Conservation (phyloP, 2,888 invertebrate species). For the Icerya purchasi region DNA sequence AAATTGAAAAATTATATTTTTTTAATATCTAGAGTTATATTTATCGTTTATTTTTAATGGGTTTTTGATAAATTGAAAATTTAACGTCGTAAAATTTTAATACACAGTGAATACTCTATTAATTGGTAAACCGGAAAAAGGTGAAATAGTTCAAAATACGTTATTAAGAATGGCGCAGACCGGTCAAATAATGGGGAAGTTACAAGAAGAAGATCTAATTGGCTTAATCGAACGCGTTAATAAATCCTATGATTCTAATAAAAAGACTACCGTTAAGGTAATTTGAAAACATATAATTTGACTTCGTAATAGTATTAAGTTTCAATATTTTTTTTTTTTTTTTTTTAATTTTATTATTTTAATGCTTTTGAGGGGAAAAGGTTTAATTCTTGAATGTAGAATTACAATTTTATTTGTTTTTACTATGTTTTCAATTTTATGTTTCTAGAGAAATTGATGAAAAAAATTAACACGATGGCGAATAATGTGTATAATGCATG, state of each 20-base stretch:
- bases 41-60: too few relatives aligned
- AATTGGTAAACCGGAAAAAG: conserved; percentile 89
- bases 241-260: conserved; percentile 50
- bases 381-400: too few relatives aligned
- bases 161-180: conserved; percentile 80
- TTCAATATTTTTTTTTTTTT: neutral
- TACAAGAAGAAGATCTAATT: conserved; percentile 68
- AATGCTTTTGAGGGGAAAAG: neutral
- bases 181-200: conserved; percentile 65
- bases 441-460: too few relatives aligned
- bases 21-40: too few relatives aligned
- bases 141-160: conserved; percentile 81
- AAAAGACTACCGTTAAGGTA: conserved; percentile 50
- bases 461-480: too few relatives aligned
- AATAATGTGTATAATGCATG: too few relatives aligned
- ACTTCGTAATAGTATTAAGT: too few relatives aligned
- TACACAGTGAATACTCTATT: conserved; percentile 71
- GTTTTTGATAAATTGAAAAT: too few relatives aligned
- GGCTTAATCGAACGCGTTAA: conserved; percentile 66
- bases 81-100: too few relatives aligned
- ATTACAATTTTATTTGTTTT: too few relatives aligned
- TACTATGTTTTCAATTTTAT: neutral
- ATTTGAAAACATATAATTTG: conserved; percentile 1
- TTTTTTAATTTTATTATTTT: neutral
- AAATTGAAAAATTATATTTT: too few relatives aligned